phyloP scores from a whole-genome alignment of 2,888 invertebrate genomes.

The Diaperis boleti region DNA sequence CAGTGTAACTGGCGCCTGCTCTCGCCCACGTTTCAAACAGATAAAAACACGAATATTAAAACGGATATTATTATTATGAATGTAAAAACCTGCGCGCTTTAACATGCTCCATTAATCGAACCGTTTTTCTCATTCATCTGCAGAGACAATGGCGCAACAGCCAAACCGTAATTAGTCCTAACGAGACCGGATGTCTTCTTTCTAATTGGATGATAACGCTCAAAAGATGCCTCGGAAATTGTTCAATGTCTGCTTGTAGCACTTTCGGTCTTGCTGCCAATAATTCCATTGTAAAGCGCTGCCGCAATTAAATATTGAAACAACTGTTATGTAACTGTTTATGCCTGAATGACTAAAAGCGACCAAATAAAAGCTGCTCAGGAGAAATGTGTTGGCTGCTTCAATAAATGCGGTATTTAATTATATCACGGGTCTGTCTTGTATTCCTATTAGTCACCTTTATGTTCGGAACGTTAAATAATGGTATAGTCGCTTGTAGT shows the following conservation, averaged over 20 bases:
- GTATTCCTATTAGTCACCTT: background rate
- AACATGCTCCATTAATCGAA: slow-evolving; percentile 37
- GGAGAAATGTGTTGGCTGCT: background rate
- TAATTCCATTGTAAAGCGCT: slow-evolving; percentile 33
- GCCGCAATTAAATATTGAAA: slow-evolving; percentile 33
- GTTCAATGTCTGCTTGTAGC: background rate
- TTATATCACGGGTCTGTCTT: background rate
- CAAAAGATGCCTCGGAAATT: slow-evolving; percentile 33
- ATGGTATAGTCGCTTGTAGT: background rate
- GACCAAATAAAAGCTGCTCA: slow-evolving; percentile 7
- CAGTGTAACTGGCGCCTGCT: slow-evolving; percentile 59
- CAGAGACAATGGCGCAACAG: slow-evolving; percentile 23
- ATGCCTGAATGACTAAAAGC: slow-evolving; percentile 30
- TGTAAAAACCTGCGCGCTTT: slow-evolving; percentile 48
- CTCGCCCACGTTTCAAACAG: slow-evolving; percentile 52
- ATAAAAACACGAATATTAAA: slow-evolving; percentile 51
- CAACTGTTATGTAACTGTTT: slow-evolving; percentile 38
- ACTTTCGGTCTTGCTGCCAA: slow-evolving; percentile 12
- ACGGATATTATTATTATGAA: slow-evolving; percentile 48
- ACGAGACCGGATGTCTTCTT: slow-evolving; percentile 51
- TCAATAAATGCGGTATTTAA: slow-evolving; percentile 21
- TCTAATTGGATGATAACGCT: slow-evolving; percentile 52
- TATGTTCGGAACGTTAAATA: background rate
- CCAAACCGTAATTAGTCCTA: slow-evolving; percentile 46
- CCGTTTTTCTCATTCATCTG: slow-evolving; percentile 6